Conservation (phyloP, 2,113 vertebrate species). For the Engraulis encrasicolus region DNA sequence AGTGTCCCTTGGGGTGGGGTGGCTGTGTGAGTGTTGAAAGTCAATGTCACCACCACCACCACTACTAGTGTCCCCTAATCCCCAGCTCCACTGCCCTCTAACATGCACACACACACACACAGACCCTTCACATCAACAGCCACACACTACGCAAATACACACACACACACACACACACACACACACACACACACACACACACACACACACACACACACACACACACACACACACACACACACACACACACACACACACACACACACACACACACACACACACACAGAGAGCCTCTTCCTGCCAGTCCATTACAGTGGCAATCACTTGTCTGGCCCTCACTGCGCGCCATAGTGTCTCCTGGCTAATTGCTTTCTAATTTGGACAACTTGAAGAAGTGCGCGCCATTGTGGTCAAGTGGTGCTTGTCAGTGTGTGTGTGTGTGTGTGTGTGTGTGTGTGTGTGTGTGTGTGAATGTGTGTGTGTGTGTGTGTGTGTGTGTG, state of each 20-base stretch:
- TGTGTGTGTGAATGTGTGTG: too few species aligned
- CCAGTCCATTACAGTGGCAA: not conserved
- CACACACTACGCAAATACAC: too few species aligned
- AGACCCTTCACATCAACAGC: too few species aligned
- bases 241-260: not conserved
- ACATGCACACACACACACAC: too few species aligned
- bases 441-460: too few species aligned
- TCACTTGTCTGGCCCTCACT: not conserved
- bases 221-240: not conserved
- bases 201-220: not conserved
- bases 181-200: not conserved
- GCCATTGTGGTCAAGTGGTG: not conserved
- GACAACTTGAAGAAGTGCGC: not conserved
- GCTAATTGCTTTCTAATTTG: not conserved
- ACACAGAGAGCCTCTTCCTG: not conserved
- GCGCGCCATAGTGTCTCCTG: not conserved
- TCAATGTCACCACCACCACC: not conserved
- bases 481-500: not conserved
- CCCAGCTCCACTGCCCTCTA: not conserved
- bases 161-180: too few species aligned
- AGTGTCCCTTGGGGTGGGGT: not conserved
- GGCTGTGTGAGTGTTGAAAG: too few species aligned
- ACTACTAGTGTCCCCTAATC: too few species aligned
- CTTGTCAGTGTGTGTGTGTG: too few species aligned
- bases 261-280: not conserved